Evolutionary conservation across 2,113 vertebrate species (phyloP).

Genomic region (Rhinolophus ferrumequinum): DNA sequence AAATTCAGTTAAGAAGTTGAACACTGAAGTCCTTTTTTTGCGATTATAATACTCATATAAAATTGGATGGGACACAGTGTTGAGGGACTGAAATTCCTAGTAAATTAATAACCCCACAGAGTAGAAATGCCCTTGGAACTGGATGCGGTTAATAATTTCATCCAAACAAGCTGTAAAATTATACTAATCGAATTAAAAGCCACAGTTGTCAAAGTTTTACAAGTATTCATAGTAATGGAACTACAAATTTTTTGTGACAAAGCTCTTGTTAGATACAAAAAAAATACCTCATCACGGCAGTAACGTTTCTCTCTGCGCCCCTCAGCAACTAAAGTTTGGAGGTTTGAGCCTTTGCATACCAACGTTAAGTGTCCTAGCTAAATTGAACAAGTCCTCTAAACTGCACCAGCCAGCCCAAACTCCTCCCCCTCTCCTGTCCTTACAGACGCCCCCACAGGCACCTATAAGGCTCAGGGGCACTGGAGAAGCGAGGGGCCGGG

Average conservation of each 20-base stretch:
- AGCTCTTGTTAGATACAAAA: background rate
- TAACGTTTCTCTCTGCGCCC: background rate
- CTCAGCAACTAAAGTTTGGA: background rate
- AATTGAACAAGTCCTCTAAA: background rate
- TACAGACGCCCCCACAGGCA: accelerated
- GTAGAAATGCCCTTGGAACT: background rate
- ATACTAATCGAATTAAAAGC: background rate
- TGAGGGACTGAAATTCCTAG: background rate
- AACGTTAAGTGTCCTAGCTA: background rate
- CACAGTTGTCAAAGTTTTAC: background rate
- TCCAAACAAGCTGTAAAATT: background rate
- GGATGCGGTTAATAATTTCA: background rate
- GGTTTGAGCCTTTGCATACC: background rate
- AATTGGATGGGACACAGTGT: background rate
- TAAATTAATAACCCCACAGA: background rate
- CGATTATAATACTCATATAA: background rate
- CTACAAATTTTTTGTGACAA: background rate
- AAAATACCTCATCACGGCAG: background rate
- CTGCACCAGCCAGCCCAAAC: background rate
- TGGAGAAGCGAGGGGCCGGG: accelerated
- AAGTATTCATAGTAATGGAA: background rate
- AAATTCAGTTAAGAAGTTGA: background rate
- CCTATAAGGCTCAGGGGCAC: background rate
- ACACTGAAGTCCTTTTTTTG: background rate
- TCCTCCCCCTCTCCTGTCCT: accelerated